Evolutionary conservation across 2,113 vertebrate genomes (phyloP), one percentile per base, ranked within the genome.

Genomic region (Polypterus bichir): DNA sequence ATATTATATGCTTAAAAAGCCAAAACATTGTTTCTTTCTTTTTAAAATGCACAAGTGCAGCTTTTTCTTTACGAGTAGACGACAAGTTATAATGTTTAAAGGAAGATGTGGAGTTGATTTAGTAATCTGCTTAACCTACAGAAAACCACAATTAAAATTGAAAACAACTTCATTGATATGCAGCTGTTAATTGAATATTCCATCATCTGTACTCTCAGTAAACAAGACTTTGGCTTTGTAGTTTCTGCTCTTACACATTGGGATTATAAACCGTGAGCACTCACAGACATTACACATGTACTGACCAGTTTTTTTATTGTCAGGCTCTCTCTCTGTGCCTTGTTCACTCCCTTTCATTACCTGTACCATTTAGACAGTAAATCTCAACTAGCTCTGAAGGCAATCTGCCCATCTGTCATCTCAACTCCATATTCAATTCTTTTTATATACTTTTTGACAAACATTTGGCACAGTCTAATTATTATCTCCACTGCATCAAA

Each of bases 281-380:
- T 60, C 77, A 66, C 83, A 81, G 83, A 77, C 80, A 82, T 67
- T 77, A 78, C 74, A 62, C 62, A 54, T 48, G 61, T 55, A 63
- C 66, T 69, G 65, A 76, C 80, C 75, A 73, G 65, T 64, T 69
- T 69, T 73, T 73, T 66, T 71, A 59, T 65, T 61, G 66, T 62
- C 59, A 68, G 64, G 45, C 60, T 59, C 73, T 72, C 72, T 70
- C 70, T 0, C 27, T 65, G 73, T 70, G 68, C 56, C 69, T 76
- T 68, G 10, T 62, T 60, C 69, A 4, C 59, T 3, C 64, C 44
- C 61, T 73, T 71, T 68, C 76, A 59, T 69, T 70, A 64, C 76
- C 67, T 68, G 68, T 71, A 72, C 82, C 76, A 74, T 73, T 87
- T 74, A 80, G 71, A 73, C 47, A 73, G 71, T 77, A 63, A 75